Base-by-base conservation (phyloP, 1,140 invertebrate species). In the Drosophila ironensis region DNA sequence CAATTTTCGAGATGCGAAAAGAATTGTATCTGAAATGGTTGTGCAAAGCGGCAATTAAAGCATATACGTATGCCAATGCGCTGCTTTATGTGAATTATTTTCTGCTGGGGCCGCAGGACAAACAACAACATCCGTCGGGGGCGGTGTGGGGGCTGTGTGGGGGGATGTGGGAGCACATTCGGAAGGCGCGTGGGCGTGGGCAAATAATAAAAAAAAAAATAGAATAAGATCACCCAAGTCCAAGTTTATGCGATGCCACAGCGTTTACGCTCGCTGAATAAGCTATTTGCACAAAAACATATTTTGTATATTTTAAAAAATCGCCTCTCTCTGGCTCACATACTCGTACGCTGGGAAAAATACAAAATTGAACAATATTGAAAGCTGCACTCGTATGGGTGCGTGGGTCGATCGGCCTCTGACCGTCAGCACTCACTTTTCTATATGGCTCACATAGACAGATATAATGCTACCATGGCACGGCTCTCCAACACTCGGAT, bases 321-420 rank as follows among this genome's bases (percentile, higher is more conserved):
- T 42, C 33, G 42, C 30, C 35, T 17, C 57, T 71, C 48, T 64
- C 57, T 48, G 40, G 24, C 46, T 14, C 54, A 47, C 14, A 20
- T 19, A 40, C 17, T 25, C 16, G 44, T 33, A 24, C 41, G n/a
- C n/a, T n/a, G n/a, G 1, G 6, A 17, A 9, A 37, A 14, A 17
- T 37, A 7, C n/a, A n/a, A n/a, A 17, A 37, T 37, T 37, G 12
- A 7, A 37, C 12, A 37, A 16, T 37, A 16, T 37, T 37, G 12
- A 37, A 16, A 37, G n/a, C 3, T 14, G 30, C 4, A 4, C 7
- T 3, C 46, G 53, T 67, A 6, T 82, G 25, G 59, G 66, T 84
- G 80, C 70, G 80, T 84, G 78, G 80, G 78, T 82, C 71, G 63
- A 48, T 71, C 80, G 80, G 80, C 80, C 80, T 86, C 80, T 86